These are phyloP conservation scores for Galerucella calmariensis DNA, from an alignment of 2,888 invertebrate genomes.

Conservation along the genomic window DNA sequence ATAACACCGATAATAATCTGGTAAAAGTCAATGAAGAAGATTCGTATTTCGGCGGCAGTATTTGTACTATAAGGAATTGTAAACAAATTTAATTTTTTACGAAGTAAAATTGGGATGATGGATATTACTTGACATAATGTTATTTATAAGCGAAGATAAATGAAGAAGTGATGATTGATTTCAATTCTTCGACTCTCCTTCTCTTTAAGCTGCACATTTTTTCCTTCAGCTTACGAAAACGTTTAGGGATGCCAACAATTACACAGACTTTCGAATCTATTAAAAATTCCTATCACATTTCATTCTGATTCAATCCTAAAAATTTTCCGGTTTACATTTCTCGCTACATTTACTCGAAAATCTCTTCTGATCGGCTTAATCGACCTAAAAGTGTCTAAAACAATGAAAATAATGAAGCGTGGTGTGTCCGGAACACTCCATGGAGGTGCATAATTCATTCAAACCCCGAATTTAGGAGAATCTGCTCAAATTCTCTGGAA, in stretches of 20 bases:
- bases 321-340: constrained; percentile 24
- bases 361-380: constrained; percentile 24
- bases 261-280: background rate
- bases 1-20: background rate
- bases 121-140: background rate
- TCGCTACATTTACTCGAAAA: constrained; percentile 25
- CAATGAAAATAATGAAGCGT: constrained; percentile 38
- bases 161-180: too few relatives aligned
- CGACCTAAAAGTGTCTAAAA: constrained; percentile 29
- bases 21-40: background rate
- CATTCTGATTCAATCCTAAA: constrained; percentile 9
- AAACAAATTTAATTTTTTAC: background rate
- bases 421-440: constrained; percentile 35
- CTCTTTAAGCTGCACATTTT: too few relatives aligned
- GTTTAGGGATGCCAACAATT: background rate
- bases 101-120: background rate
- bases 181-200: too few relatives aligned
- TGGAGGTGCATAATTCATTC: constrained; percentile 49
- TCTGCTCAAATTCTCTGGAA: constrained; percentile 53
- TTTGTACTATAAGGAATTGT: background rate
- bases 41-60: background rate
- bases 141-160: too few relatives aligned
- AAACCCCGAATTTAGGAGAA: constrained; percentile 46
- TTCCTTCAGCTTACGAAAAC: too few relatives aligned
- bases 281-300: constrained; percentile 1